These are phyloP conservation scores for Ormyrus nitidulus DNA, from an alignment of 2,888 invertebrate species.

Conservation along the genomic window DNA sequence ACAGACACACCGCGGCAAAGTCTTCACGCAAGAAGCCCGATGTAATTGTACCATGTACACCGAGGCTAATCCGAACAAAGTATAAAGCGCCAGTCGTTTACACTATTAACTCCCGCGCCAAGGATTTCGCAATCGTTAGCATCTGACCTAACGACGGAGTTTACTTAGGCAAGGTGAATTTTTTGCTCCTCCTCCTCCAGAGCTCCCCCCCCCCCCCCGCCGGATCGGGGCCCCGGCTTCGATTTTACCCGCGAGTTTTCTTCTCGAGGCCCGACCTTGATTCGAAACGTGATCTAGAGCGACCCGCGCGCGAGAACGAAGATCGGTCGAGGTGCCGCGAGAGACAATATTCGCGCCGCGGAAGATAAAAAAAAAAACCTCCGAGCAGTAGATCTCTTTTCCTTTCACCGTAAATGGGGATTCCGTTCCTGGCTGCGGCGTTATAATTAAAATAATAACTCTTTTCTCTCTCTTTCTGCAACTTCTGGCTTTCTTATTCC, in stretches of 20 bases:
- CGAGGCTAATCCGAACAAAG: slow-evolving; percentile 38
- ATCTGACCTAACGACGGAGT: slow-evolving; percentile 54
- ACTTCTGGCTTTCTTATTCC: slow-evolving; percentile 54
- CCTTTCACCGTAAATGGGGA: slow-evolving; percentile 53
- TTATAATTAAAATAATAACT: slow-evolving; percentile 65
- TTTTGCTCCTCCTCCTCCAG: slow-evolving; percentile 14
- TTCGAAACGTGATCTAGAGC: slow-evolving; percentile 56
- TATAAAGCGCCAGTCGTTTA: slow-evolving; percentile 12
- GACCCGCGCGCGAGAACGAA: slow-evolving; percentile 4
- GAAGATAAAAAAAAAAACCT: neutral
- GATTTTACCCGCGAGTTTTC: slow-evolving; percentile 34
- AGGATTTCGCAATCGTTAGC: slow-evolving; percentile 54
- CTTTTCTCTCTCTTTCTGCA: slow-evolving; percentile 13
- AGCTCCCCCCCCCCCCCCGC: neutral
- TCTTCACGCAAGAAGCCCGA: slow-evolving; percentile 19
- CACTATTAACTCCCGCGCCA: slow-evolving; percentile 37
- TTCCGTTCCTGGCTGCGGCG: slow-evolving; percentile 53
- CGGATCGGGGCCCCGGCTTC: neutral
- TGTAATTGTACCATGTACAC: slow-evolving; percentile 42
- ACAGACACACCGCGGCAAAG: neutral
- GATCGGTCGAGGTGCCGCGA: slow-evolving; percentile 21
- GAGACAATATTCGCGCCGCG: slow-evolving; percentile 33
- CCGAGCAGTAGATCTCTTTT: slow-evolving; percentile 28
- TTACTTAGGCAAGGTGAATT: slow-evolving; percentile 51
- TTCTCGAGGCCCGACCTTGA: slow-evolving; percentile 48